phyloP scores from a whole-genome alignment of 2,888 invertebrate species.

The Athetis lepigone region DNA sequence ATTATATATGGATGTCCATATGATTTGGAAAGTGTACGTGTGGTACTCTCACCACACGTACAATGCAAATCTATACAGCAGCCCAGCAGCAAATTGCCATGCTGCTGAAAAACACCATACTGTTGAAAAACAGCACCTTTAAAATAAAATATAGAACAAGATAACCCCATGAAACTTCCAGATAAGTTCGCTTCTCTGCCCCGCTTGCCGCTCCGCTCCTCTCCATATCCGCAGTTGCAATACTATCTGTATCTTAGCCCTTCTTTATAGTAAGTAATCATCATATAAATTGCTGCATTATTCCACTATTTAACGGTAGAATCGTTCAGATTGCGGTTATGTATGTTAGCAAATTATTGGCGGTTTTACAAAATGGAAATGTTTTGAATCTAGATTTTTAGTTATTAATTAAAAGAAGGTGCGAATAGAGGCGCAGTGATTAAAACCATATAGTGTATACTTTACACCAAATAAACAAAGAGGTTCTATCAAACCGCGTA shows the following conservation, averaged over 20 bases:
- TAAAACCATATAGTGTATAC: no score
- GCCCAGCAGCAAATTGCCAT: no score
- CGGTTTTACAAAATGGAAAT: constrained; percentile 34
- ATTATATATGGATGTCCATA: no score
- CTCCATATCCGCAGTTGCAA: constrained; percentile 42
- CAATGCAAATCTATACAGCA: no score
- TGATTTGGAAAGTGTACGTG: no score
- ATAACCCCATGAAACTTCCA: not conserved
- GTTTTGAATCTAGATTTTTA: not conserved
- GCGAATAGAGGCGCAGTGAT: no score
- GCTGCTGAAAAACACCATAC: no score
- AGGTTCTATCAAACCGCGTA: no score
- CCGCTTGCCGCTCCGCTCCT: not conserved
- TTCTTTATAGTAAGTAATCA: constrained; percentile 83
- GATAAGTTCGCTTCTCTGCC: not conserved
- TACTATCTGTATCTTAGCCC: constrained; percentile 68
- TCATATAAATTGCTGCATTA: constrained; percentile 76
- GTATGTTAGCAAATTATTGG: constrained; percentile 50
- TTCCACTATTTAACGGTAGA: constrained; percentile 70
- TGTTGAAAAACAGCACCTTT: no score
- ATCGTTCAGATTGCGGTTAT: constrained; percentile 65
- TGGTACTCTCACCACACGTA: no score
- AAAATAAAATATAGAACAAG: not conserved
- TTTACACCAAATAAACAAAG: no score
- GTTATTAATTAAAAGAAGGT: constrained; percentile 1